A percentile compares a stretch with the other conserved stretches of the same genome.
These are phyloP conservation scores for Oryzias melastigma DNA, from an alignment of 2,113 vertebrate species.

Conservation along the genomic window DNA sequence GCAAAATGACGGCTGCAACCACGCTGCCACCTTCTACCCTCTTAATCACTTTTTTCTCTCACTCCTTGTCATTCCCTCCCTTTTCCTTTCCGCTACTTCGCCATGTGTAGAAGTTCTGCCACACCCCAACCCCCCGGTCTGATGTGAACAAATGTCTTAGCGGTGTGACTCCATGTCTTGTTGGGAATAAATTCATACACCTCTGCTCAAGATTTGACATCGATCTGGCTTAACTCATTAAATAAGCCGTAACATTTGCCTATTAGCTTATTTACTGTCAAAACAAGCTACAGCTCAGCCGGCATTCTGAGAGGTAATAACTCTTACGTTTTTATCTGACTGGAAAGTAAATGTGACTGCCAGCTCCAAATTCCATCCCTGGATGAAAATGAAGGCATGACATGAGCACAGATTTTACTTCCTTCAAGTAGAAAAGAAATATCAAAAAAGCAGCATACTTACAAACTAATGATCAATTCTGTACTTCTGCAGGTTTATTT, in stretches of 20 bases:
- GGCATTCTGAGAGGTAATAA: constrained; percentile 48
- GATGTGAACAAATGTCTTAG: constrained; percentile 69
- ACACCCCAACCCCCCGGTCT: constrained; percentile 13
- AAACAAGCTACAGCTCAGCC: constrained; percentile 35
- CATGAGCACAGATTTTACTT: neutral
- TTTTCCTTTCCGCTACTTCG: constrained; percentile 26
- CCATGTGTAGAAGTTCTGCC: neutral
- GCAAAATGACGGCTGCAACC: constrained; percentile 60
- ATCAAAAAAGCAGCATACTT: neutral
- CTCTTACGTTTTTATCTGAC: constrained; percentile 46
- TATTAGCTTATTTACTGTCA: constrained; percentile 71
- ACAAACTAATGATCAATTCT: neutral
- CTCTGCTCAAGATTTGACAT: constrained; percentile 53
- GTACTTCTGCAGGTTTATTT: neutral
- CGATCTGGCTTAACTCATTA: constrained; percentile 69
- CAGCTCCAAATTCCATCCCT: constrained; percentile 41
- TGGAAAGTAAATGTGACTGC: constrained; percentile 42
- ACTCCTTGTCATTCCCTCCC: constrained; percentile 44
- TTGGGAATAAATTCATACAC: constrained; percentile 70
- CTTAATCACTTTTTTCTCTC: constrained; percentile 40
- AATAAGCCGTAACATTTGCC: constrained; percentile 65
- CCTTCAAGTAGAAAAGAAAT: neutral
- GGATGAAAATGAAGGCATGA: constrained; percentile 19
- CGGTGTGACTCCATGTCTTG: constrained; percentile 57
- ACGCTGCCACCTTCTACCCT: constrained; percentile 40